Evolutionary conservation across 2,113 vertebrate species (phyloP), one percentile per base, ranked within the genome.

Genomic region (Phodopus roborovskii): DNA sequence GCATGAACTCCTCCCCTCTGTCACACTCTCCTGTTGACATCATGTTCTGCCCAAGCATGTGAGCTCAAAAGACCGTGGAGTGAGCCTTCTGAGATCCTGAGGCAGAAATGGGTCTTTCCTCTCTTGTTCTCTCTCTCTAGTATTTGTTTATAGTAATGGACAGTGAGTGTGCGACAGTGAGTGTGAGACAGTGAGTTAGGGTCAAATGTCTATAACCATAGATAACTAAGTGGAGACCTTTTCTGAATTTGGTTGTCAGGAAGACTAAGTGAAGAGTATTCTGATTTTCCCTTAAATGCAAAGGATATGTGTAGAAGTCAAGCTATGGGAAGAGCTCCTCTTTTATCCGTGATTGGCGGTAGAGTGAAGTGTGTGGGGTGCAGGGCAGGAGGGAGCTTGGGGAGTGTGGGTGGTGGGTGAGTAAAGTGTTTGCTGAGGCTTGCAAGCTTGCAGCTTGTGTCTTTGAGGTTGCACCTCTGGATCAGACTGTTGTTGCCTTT

Each of bases 201-300:
- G 48, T 92, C 60, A 93, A 39, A 8, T 62, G n/a, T 78, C 39
- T 20, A 0, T n/a, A 75, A 39, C 16, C 53, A 4, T 33, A 58
- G 91, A 68, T 92, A 70, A 36, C 48, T 70, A 60, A 92, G 26
- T 48, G 50, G 45, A 87, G 28, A 68, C 9, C 33, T 36, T 39
- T 26, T 19, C 81, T 96, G 36, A 85, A 77, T 96, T 96, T 90
- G 77, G 95, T 78, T 95, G 77, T n/a, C n/a, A 82, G 60, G 68
- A 77, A 85, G 64, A 15, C 82, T 89, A 92, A 68, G n/a, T n/a
- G 5, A 83, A 92, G 39, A 24, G 42, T n/a, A 19, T 53, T 81
- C 26, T 84, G 33, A n/a, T 95, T 93, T 73, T 64, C 45, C 68
- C n/a, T 90, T 50, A 33, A n/a, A 50, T 82, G 30, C 42, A 73